Base-by-base conservation (phyloP, 2,113 vertebrate genomes). In the Oenanthe oenanthe region DNA sequence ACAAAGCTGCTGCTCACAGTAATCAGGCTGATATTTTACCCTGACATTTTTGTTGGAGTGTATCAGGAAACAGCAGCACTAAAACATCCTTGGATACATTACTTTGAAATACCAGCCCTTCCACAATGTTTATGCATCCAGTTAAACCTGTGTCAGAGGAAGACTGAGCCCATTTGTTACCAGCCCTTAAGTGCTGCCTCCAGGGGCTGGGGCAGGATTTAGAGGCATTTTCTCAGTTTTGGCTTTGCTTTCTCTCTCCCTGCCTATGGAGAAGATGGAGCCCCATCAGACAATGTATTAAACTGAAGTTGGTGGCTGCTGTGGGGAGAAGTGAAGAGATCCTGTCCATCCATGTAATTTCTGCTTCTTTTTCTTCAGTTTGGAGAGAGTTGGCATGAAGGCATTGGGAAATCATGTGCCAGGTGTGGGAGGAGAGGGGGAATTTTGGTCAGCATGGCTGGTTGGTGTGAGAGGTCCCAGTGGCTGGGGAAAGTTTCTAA, bases 331-430 rank as follows among this genome's bases (percentile, higher is more conserved):
- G 13, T 40, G 47, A 84, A 89, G 56, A 54, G 36, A 9, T 58
- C 29, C 18, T 60, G 48, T n/a, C 26, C 78, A 29, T n/a, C 38
- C 28, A 28, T 9, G 21, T 31, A 32, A 15, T 89, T 74, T 81
- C 81, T 83, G 31, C 40, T 71, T 47, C 61, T 77, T 72, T 62
- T 61, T 19, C 28, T 53, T 74, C 57, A 29, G 9, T 58, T 58
- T 32, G 53, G 62, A 67, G 20, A 2, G 48, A 84, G 19, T 3
- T 6, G 8, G 3, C 40, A 6, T 29, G 40, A 42, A 66, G 43
- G 28, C 53, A 19, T 0, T 1, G 58, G n/a, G 45, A 29, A 76
- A 66, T 34, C 0, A 0, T 16, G 65, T 70, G 12, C 17, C 3
- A 12, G 9, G 53, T 2, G 2, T 73, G 65, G 29, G 31, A 85